Percentiles rank a stretch among this genome's conserved stretches.
Evolutionary conservation across 2,888 invertebrate genomes (phyloP).

Genomic region (Hecatera dysodea): DNA sequence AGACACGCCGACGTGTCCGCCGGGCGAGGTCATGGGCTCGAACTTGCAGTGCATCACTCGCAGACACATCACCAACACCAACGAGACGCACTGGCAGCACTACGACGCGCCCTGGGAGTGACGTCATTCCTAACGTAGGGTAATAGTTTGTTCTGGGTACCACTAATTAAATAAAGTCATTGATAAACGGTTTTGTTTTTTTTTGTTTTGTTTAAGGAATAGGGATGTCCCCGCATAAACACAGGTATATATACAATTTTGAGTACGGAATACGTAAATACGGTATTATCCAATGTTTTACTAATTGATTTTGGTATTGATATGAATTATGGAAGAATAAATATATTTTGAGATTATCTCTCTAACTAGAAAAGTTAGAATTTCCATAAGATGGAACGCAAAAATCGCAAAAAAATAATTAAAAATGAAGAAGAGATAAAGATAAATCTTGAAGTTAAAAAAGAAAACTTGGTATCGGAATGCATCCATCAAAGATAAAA

Average conservation of each 20-base stretch:
- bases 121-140: background rate
- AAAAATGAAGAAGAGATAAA: background rate
- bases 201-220: background rate
- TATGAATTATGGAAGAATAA: too few species aligned
- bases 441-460: background rate
- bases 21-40: constrained; percentile 78
- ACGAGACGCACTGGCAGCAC: constrained; percentile 75
- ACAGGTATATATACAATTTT: background rate
- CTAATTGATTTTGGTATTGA: too few species aligned
- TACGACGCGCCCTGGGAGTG: constrained; percentile 63
- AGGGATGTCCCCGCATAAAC: background rate
- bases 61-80: constrained; percentile 59
- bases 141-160: background rate
- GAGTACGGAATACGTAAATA: background rate
- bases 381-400: background rate
- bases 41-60: constrained; percentile 80
- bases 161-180: background rate
- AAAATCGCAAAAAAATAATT: background rate
- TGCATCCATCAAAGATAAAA: constrained; percentile 42
- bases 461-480: background rate
- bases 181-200: background rate
- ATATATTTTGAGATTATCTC: background rate
- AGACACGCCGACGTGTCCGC: constrained; percentile 78
- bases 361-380: background rate
- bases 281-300: background rate